Percentiles rank a stretch among this genome's conserved stretches.
Evolutionary conservation across 1,140 invertebrate species (phyloP).

Genomic region (Drosophila leontia): DNA sequence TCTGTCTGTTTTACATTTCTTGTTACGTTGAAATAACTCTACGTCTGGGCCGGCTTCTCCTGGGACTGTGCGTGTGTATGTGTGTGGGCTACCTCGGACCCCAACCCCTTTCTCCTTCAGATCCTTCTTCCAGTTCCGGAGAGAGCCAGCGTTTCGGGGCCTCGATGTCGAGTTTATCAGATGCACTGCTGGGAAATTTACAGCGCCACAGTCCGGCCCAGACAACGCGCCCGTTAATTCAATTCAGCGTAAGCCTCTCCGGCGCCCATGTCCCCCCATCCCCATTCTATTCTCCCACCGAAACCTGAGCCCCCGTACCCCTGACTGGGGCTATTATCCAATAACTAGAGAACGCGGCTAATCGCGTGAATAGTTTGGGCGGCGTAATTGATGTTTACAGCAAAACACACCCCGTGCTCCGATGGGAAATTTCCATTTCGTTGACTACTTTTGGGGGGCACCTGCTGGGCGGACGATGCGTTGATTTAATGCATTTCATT

Average conservation of each 20-base stretch:
- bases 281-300: neutral
- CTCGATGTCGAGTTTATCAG: conserved; percentile 68
- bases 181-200: conserved; percentile 76
- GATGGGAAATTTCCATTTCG: conserved; percentile 66
- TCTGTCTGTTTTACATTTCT: conserved; percentile 75
- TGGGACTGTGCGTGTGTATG: conserved; percentile 26
- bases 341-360: conserved; percentile 77
- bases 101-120: neutral
- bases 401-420: conserved; percentile 8
- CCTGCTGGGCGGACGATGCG: conserved; percentile 70
- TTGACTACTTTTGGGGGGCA: conserved; percentile 65
- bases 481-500: conserved; percentile 84
- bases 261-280: neutral
- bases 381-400: conserved; percentile 81
- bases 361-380: conserved; percentile 81
- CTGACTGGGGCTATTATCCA: conserved; percentile 64
- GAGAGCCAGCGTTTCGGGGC: conserved; percentile 12
- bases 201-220: conserved; percentile 59
- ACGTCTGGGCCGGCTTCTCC: conserved; percentile 40
- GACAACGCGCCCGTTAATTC: conserved; percentile 74
- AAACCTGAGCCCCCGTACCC: neutral
- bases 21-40: conserved; percentile 76
- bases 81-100: conserved; percentile 8
- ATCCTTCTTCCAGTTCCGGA: conserved; percentile 4
- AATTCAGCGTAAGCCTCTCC: conserved; percentile 71